These are phyloP conservation scores for Sebastiscus tertius DNA, from an alignment of 2,797 vertebrate species.

Conservation along the genomic window DNA sequence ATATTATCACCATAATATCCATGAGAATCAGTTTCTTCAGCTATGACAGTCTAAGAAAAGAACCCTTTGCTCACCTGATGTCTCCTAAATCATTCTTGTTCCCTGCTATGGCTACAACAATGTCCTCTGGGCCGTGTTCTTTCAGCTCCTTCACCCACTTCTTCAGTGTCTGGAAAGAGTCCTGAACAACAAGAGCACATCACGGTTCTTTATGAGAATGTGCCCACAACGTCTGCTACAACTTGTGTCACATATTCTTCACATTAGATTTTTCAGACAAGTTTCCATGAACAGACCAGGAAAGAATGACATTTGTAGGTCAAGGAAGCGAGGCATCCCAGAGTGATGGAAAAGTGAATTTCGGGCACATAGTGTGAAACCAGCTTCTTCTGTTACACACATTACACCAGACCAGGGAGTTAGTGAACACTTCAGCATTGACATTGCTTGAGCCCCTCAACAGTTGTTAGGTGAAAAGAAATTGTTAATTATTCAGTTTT, in stretches of 20 bases:
- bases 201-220: neutral
- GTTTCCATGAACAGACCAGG: slow-evolving; percentile 60
- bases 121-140: slow-evolving; percentile 98
- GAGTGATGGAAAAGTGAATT: slow-evolving; percentile 53
- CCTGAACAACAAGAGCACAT: slow-evolving; percentile 79
- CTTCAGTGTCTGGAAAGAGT: slow-evolving; percentile 98
- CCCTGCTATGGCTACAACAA: slow-evolving; percentile 97
- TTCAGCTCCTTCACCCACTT: slow-evolving; percentile 99
- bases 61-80: slow-evolving; percentile 86
- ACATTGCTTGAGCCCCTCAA: neutral
- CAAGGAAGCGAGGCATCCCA: slow-evolving; percentile 14
- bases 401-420: neutral
- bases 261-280: slow-evolving; percentile 9
- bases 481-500: neutral
- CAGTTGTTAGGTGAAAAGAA: neutral
- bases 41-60: neutral
- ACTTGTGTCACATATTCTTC: slow-evolving; percentile 23
- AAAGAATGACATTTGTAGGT: slow-evolving; percentile 56
- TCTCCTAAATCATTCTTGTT: slow-evolving; percentile 99
- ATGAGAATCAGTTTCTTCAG: neutral
- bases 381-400: slow-evolving; percentile 14
- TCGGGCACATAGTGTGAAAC: slow-evolving; percentile 5
- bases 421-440: neutral
- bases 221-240: slow-evolving; percentile 4
- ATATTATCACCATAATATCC: neutral